These are phyloP conservation scores for Arrhamphus sclerolepis DNA, from an alignment of 2,797 vertebrate genomes.

Conservation along the genomic window DNA sequence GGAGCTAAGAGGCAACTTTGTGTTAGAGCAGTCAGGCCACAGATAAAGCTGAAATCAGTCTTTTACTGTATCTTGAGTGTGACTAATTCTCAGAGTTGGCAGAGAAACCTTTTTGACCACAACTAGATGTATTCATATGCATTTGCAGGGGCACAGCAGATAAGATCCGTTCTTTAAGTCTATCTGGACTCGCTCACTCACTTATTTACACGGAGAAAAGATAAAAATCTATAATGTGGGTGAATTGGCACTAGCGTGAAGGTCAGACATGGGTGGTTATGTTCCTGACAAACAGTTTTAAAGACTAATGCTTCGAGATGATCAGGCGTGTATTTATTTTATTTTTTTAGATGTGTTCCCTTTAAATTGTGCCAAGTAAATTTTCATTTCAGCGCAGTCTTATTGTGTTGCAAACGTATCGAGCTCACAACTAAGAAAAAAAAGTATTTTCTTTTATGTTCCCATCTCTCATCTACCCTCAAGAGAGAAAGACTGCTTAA, in stretches of 20 bases:
- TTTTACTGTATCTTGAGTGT: slow-evolving; percentile 35
- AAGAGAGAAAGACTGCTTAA: slow-evolving; percentile 41
- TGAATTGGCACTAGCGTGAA: slow-evolving; percentile 42
- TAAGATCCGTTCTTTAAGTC: slow-evolving; percentile 57
- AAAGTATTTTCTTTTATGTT: slow-evolving; percentile 57
- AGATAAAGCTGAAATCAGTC: slow-evolving; percentile 43
- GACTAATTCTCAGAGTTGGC: slow-evolving; percentile 47
- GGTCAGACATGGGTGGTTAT: slow-evolving; percentile 45
- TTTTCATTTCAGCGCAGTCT: slow-evolving; percentile 40
- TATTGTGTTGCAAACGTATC: slow-evolving; percentile 32
- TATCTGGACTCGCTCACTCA: slow-evolving; percentile 38
- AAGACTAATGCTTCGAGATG: slow-evolving; percentile 36
- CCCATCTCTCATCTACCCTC: slow-evolving; percentile 60
- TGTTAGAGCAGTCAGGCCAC: slow-evolving; percentile 42
- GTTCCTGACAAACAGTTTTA: slow-evolving; percentile 41
- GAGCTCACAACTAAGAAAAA: slow-evolving; percentile 42
- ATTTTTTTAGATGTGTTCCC: slow-evolving; percentile 17
- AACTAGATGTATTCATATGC: slow-evolving; percentile 10
- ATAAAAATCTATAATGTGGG: slow-evolving; percentile 47
- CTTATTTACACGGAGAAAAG: slow-evolving; percentile 22
- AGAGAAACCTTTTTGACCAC: slow-evolving; percentile 21
- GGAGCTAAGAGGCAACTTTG: slow-evolving; percentile 46
- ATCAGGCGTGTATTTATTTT: slow-evolving; percentile 26
- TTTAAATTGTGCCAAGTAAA: slow-evolving; percentile 52
- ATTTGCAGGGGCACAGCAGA: slow-evolving; percentile 33